Evolutionary conservation across 2,888 invertebrate species (phyloP).

Genomic region (Nephrotoma appendiculata): DNA sequence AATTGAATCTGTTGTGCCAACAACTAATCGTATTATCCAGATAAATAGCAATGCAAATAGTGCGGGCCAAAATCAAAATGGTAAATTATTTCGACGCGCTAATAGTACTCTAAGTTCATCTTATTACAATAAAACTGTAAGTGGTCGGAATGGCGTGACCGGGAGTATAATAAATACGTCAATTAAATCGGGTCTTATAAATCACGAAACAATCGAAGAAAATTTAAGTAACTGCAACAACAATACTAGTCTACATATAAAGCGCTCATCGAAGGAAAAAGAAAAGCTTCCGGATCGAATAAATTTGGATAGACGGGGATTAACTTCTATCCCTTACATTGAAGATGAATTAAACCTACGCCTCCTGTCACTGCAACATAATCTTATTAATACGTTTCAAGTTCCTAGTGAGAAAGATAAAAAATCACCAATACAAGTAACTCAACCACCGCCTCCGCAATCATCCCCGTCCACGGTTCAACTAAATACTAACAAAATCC

Average conservation of each 20-base stretch:
- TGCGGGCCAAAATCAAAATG: not conserved
- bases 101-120: conserved; percentile 30
- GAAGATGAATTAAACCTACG: conserved; percentile 68
- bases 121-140: conserved; percentile 14
- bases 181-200: not conserved
- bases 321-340: conserved; percentile 66
- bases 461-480: not conserved
- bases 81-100: conserved; percentile 28
- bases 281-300: conserved; percentile 78
- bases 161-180: not conserved
- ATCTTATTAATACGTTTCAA: conserved; percentile 51
- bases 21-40: conserved; percentile 25
- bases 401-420: conserved; percentile 23
- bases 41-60: not conserved
- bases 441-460: not conserved
- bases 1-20: conserved; percentile 34
- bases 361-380: conserved; percentile 82
- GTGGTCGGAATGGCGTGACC: not conserved
- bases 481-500: not conserved
- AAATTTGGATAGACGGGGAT: conserved; percentile 69
- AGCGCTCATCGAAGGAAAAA: conserved; percentile 58
- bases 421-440: not conserved
- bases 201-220: not conserved
- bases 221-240: conserved; percentile 11
- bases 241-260: conserved; percentile 41